phyloP scores from a whole-genome alignment of 1,140 invertebrate genomes.

The Aphis gossypii region DNA sequence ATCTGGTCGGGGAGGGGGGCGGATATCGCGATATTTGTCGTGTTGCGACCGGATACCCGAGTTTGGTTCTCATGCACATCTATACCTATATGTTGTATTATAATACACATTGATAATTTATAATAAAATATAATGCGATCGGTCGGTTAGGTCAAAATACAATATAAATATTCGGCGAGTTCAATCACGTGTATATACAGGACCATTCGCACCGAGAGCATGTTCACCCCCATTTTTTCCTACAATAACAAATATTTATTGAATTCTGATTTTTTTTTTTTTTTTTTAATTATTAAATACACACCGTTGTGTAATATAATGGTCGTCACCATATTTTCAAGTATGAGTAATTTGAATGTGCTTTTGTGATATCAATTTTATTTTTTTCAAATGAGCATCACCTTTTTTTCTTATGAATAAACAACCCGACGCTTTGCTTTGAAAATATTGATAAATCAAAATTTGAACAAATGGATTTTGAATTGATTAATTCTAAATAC shows the following conservation, averaged over 20 bases:
- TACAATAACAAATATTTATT: neutral
- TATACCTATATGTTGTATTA: neutral
- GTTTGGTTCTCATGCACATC: neutral
- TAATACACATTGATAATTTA: neutral
- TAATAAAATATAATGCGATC: neutral
- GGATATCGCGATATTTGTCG: neutral
- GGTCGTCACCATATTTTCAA: neutral
- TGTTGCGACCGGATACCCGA: slow-evolving; percentile 5
- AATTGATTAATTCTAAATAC: neutral
- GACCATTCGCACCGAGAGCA: neutral
- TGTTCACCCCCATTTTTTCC: neutral
- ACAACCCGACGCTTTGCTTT: neutral
- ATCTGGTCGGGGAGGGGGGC: neutral
- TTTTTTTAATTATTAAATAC: neutral
- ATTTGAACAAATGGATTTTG: neutral
- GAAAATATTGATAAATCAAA: neutral
- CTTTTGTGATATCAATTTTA: neutral
- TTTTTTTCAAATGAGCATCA: neutral
- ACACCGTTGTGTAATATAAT: too few relatives aligned
- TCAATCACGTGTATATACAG: neutral
- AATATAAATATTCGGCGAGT: neutral
- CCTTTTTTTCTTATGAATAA: neutral
- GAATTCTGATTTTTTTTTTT: neutral
- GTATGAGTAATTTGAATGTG: neutral
- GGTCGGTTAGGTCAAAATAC: neutral